phyloP scores from a whole-genome alignment of 2,113 vertebrate genomes.

The Chloropsis cyanopogon region DNA sequence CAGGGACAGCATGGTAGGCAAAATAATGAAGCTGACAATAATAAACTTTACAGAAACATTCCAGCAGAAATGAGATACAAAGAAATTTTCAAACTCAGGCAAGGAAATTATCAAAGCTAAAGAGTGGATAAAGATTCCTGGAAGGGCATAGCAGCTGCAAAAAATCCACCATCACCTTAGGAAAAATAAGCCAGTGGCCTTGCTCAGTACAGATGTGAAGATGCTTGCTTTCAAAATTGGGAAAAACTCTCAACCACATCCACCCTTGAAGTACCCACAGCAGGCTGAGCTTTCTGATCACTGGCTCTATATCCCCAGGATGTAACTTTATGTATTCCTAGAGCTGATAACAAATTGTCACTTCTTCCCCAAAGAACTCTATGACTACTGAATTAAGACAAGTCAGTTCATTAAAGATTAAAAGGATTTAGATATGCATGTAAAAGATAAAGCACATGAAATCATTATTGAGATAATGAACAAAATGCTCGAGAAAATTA shows the following conservation, averaged over 20 bases:
- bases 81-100: background rate
- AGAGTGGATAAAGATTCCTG: background rate
- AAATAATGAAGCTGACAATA: background rate
- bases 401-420: constrained; percentile 19
- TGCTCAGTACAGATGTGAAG: background rate
- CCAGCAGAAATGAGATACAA: background rate
- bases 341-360: background rate
- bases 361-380: background rate
- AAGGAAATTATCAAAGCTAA: background rate
- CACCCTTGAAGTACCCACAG: background rate
- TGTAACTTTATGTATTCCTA: background rate
- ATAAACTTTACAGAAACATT: background rate
- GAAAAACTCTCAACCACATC: background rate
- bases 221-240: background rate
- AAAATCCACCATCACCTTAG: background rate
- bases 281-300: background rate
- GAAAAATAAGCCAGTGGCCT: background rate
- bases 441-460: constrained; percentile 18
- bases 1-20: background rate
- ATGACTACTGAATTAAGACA: background rate
- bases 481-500: background rate
- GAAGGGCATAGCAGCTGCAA: constrained; percentile 25
- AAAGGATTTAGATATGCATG: background rate
- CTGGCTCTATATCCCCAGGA: background rate
- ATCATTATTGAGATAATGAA: background rate